Base-by-base conservation (phyloP, 2,797 vertebrate genomes). In the Lerista edwardsae region DNA sequence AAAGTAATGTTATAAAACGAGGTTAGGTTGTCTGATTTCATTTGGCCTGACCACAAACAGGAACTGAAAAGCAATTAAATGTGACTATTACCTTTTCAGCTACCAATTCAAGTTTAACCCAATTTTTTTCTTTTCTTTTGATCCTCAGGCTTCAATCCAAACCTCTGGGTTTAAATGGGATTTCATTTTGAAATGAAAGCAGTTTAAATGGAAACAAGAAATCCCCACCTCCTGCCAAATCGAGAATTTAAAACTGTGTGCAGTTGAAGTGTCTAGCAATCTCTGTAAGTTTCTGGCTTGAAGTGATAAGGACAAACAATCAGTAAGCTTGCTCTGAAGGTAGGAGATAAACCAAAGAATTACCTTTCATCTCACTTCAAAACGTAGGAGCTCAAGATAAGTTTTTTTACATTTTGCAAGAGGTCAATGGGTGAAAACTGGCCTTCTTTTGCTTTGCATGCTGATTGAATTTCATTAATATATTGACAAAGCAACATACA, bases 301-400 rank as follows among this genome's bases (percentile, higher is more conserved):
- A 75, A 91, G 79, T 55, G 91, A 93, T 93, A 94, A 93, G 84
- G 82, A 88, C 87, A 93, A 92, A 84, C 90, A 93, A 88, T 80
- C 41, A 59, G 73, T 55, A 82, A 83, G 59, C 79, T 91, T 68
- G 25, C 64, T 80, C 87, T 88, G 89, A 86, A 88, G 41, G 84
- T 0, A 75, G 74, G 65, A 91, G 88, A 91, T 91, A 91, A 94
- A 91, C 2, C n/a, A 64, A 91, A 87, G 69, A 21, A 80, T 77
- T 86, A 11, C 15, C 65, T 86, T 86, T 84, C 69, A 64, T 89
- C 87, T 80, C n/a, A 67, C 82, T 87, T 85, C 2, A 27, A 44
- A 82, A 73, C 47, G 11, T 71, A 23, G 17, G 1, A 34, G 27
- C 64, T 85, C 12, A 51, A 83, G 75, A 75, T 73, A 86, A 85